A percentile compares a stretch with the other conserved stretches of the same genome.
phyloP scores from a whole-genome alignment of 2,113 vertebrate species.

The Bufo bufo region DNA sequence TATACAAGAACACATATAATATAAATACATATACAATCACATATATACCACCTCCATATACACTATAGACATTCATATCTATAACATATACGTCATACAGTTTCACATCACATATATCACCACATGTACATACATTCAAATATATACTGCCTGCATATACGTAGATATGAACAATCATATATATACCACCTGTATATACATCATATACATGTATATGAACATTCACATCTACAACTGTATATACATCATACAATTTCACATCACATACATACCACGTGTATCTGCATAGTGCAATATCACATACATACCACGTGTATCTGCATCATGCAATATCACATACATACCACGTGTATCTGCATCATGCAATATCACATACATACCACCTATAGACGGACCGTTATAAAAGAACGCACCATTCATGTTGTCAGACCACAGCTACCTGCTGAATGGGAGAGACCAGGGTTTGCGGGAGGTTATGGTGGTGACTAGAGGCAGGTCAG shows the following conservation, averaged over 20 bases:
- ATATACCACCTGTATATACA: background rate
- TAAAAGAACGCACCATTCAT: conserved; percentile 5
- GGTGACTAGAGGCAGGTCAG: background rate
- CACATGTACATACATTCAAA: background rate
- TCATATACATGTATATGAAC: background rate
- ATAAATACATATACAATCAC: no score
- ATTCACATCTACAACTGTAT: no score
- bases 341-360: no score
- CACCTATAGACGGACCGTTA: background rate
- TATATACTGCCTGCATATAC: background rate
- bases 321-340: no score
- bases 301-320: background rate
- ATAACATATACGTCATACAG: no score
- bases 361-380: background rate
- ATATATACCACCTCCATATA: no score
- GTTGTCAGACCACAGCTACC: background rate
- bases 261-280: background rate
- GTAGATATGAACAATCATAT: no score
- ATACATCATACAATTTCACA: no score
- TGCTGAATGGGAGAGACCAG: background rate
- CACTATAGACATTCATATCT: no score
- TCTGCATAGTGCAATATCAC: no score
- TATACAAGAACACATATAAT: no score
- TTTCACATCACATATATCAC: no score
- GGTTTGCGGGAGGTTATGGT: background rate